Evolutionary conservation across 2,888 invertebrate genomes (phyloP), one percentile per base, ranked within the genome.

Genomic region (Hirtodrosophila histrioides): DNA sequence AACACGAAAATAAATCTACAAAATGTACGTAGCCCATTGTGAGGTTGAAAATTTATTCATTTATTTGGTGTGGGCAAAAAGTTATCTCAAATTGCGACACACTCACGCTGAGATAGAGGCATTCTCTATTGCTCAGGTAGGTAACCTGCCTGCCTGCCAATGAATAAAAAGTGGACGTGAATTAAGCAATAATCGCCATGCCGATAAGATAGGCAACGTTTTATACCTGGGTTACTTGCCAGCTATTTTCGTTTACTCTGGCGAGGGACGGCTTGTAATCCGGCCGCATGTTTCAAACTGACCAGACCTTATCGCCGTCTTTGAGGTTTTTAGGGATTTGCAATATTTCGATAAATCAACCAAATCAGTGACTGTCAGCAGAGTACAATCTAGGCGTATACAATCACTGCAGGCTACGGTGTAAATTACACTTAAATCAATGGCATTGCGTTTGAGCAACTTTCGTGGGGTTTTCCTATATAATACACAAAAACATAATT

Each of bases 111-210:
- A 51, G 56, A 60, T 63, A 60, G 60, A 56, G 57, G 35, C 72
- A 75, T 76, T 72, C 71, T 72, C 72, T 76, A 75, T 76, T 72
- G 60, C 66, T 48, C 54, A 44, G 17, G n/a, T n/a, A n/a, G n/a
- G n/a, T n/a, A n/a, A n/a, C n/a, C n/a, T 17, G 2, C 17, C 17
- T 17, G 17, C 17, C 44, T 72, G 56, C 50, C 62, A 61, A 54
- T 75, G 81, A 58, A 50, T 71, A 68, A 66, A 67, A 79, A 72
- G 55, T 65, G 53, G 71, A 62, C 70, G 60, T 55, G 80, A 65
- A 86, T 81, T 79, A 80, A 49, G 78, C 78, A 78, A 80, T 84
- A 84, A 81, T 86, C 87, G 48, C 78, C 36, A 36, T 35, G 37
- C n/a, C 43, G 81, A 82, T 82, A 86, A 82, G 81, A 82, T 82